Conservation (phyloP, 2,113 vertebrate species). For the Indicator indicator region DNA sequence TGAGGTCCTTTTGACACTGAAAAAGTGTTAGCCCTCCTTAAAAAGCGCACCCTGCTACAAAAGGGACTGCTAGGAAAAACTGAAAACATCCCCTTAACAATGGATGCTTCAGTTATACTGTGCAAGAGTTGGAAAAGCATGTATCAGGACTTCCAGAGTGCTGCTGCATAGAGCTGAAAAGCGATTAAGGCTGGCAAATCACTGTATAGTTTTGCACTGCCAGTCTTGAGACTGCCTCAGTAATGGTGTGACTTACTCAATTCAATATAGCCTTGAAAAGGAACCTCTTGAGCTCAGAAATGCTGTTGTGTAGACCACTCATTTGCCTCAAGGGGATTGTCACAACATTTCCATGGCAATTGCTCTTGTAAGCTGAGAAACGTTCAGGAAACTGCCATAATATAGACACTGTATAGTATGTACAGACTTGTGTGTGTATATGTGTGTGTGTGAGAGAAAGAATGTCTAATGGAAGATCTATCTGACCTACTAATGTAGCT, state of each 20-base stretch:
- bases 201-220: conserved; percentile 65
- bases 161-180: conserved; percentile 68
- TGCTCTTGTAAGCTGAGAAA: conserved; percentile 50
- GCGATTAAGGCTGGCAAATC: conserved; percentile 70
- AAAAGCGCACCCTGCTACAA: conserved; percentile 58
- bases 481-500: background rate
- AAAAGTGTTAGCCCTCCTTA: conserved; percentile 12
- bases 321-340: conserved; percentile 48
- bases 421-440: background rate
- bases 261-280: conserved; percentile 66
- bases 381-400: conserved; percentile 34
- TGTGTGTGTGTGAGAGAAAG: background rate
- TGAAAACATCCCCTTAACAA: conserved; percentile 63
- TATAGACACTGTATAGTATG: background rate
- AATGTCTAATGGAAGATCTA: background rate
- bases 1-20: conserved; percentile 62
- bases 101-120: conserved; percentile 61
- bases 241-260: conserved; percentile 63
- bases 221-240: conserved; percentile 57
- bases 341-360: conserved; percentile 66
- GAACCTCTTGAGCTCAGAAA: conserved; percentile 54
- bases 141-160: conserved; percentile 56
- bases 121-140: conserved; percentile 67
- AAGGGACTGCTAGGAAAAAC: conserved; percentile 58
- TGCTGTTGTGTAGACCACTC: conserved; percentile 67